Conservation (phyloP, 2,888 invertebrate genomes). For the Choristoneura rosaceana region DNA sequence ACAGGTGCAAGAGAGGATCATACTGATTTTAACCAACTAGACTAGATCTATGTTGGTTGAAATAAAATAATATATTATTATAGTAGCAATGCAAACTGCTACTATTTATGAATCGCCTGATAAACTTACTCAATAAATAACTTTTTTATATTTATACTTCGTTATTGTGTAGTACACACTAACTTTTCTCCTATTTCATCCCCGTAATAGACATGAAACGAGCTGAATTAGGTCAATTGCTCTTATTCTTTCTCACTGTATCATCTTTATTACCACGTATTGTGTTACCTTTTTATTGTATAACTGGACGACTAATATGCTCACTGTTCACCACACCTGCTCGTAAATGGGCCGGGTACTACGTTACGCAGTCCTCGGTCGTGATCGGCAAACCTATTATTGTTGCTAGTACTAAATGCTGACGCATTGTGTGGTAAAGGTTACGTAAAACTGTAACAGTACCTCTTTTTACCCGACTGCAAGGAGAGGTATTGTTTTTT, state of each 20-base stretch:
- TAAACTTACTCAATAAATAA: not conserved
- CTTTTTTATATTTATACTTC: not conserved
- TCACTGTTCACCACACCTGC: conserved; percentile 33
- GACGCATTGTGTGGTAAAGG: conserved; percentile 14
- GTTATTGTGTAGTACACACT: not conserved
- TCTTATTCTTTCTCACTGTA: conserved; percentile 24
- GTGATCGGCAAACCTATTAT: conserved; percentile 31
- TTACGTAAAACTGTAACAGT: conserved; percentile 3
- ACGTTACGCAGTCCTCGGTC: conserved; percentile 11
- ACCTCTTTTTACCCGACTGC: too few relatives aligned
- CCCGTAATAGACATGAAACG: conserved; percentile 17
- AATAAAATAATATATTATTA: too few relatives aligned
- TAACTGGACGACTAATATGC: conserved; percentile 29
- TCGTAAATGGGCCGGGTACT: conserved; percentile 28
- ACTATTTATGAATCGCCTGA: not conserved
- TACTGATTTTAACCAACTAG: too few relatives aligned
- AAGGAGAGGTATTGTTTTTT: too few relatives aligned
- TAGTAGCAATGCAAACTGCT: conserved; percentile 8
- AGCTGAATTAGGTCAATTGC: conserved; percentile 40
- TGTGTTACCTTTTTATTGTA: conserved; percentile 40
- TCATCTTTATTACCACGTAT: conserved; percentile 39
- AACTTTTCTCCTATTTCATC: not conserved
- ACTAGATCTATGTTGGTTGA: conserved; percentile 11
- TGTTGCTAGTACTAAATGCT: conserved; percentile 17
- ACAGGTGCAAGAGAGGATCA: conserved; percentile 14